Percentiles rank a stretch among this genome's conserved stretches.
Evolutionary conservation across 1,140 invertebrate genomes (phyloP).

Genomic region (Leptinotarsa lineolata): DNA sequence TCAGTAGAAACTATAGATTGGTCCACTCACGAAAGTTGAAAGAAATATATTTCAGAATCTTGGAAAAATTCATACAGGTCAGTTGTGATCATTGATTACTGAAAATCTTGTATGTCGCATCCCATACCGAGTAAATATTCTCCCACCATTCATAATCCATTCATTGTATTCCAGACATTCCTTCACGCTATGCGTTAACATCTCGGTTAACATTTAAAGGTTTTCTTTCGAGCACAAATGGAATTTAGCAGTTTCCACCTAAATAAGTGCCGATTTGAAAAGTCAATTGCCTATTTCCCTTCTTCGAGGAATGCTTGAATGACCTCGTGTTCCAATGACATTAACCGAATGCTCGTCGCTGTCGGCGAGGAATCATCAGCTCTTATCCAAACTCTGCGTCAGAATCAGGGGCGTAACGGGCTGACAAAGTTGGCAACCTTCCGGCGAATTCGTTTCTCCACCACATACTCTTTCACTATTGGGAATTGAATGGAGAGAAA

Average conservation of each 20-base stretch:
- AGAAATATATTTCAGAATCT: too few species aligned
- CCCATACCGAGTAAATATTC: too few species aligned
- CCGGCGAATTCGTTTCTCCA: too few species aligned
- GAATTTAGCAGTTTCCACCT: conserved; percentile 36
- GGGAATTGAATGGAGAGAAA: too few species aligned
- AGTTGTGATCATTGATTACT: too few species aligned
- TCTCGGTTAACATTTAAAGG: conserved; percentile 39
- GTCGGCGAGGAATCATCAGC: conserved; percentile 36
- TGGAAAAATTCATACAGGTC: too few species aligned
- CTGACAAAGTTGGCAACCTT: too few species aligned
- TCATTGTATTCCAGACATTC: not conserved
- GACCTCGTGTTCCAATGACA: conserved; percentile 45
- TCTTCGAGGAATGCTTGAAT: conserved; percentile 39
- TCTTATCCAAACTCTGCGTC: conserved; percentile 25
- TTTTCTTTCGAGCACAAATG: conserved; percentile 29
- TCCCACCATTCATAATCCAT: too few species aligned
- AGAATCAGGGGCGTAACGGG: conserved; percentile 8
- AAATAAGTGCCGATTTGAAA: conserved; percentile 46
- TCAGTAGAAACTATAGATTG: too few species aligned
- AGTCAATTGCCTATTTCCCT: conserved; percentile 48
- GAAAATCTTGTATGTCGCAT: too few species aligned
- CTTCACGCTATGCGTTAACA: conserved; percentile 25
- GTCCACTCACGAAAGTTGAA: too few species aligned
- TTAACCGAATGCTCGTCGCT: conserved; percentile 45
- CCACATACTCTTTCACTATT: too few species aligned